Evolutionary conservation across 2,888 invertebrate species (phyloP).

Genomic region (Macropis europaea): DNA sequence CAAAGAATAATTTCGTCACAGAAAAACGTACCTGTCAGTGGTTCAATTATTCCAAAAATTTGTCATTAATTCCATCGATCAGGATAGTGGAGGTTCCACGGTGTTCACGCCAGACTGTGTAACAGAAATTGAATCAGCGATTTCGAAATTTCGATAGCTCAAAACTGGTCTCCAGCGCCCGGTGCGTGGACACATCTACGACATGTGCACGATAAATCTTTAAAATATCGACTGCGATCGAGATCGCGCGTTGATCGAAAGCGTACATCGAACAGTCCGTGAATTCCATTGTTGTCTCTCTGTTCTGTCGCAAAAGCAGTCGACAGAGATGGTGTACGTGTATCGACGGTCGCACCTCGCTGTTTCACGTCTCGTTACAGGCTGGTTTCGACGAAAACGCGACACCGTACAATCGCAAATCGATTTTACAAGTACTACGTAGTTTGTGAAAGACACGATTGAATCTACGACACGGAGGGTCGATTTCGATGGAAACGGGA

Average conservation of each 20-base stretch:
- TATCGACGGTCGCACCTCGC: not conserved
- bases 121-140: too few species aligned
- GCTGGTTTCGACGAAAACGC: conserved; percentile 40
- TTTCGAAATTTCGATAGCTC: not conserved
- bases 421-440: conserved; percentile 61
- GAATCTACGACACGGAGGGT: conserved; percentile 62
- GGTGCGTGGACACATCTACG: conserved; percentile 63
- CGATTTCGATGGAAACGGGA: conserved; percentile 46
- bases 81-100: too few species aligned
- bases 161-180: conserved; percentile 49
- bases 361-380: conserved; percentile 20
- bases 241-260: conserved; percentile 47
- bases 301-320: not conserved
- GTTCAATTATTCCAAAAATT: too few species aligned
- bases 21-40: too few species aligned
- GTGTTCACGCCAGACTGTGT: too few species aligned
- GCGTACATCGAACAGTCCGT: conserved; percentile 34
- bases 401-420: conserved; percentile 42
- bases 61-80: too few species aligned
- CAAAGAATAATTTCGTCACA: too few species aligned
- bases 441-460: conserved; percentile 71
- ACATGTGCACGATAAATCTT: conserved; percentile 68
- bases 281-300: conserved; percentile 4
- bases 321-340: not conserved
- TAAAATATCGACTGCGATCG: conserved; percentile 44